phyloP scores from a whole-genome alignment of 2,888 invertebrate genomes.

The Xanthorhoe designata region DNA sequence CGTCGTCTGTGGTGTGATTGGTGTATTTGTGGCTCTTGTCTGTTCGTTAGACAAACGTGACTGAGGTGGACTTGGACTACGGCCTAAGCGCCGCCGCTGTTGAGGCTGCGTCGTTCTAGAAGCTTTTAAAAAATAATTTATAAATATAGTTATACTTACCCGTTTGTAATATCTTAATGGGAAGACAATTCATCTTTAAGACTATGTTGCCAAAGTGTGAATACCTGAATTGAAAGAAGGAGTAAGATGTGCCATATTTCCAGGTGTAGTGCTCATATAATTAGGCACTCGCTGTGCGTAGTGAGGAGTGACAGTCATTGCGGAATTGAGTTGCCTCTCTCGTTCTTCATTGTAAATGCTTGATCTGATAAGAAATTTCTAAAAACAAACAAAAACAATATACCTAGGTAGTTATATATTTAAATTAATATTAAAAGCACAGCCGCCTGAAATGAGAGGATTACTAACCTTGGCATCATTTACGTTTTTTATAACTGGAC shows the following conservation, averaged over 20 bases:
- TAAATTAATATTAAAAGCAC: not conserved
- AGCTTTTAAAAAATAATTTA: slow-evolving; percentile 37
- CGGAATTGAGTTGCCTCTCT: slow-evolving; percentile 54
- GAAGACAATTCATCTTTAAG: not conserved
- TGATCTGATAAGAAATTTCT: slow-evolving; percentile 66
- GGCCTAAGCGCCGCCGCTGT: slow-evolving; percentile 69
- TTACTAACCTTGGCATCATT: slow-evolving; percentile 67
- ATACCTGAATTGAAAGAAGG: slow-evolving; percentile 47
- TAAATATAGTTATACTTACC: not conserved
- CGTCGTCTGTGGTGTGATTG: slow-evolving; percentile 39
- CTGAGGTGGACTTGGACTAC: slow-evolving; percentile 74
- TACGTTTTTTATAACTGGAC: slow-evolving; percentile 65
- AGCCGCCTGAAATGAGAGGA: not conserved
- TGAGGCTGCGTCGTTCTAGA: slow-evolving; percentile 52
- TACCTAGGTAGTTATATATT: not conserved
- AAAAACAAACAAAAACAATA: slow-evolving; percentile 34
- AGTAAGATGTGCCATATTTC: slow-evolving; percentile 43
- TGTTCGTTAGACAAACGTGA: slow-evolving; percentile 54
- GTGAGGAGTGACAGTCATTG: slow-evolving; percentile 62
- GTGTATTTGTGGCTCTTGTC: slow-evolving; percentile 71
- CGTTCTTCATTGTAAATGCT: slow-evolving; percentile 56
- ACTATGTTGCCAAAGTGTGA: not conserved
- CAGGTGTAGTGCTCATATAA: slow-evolving; percentile 38
- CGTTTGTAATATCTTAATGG: not conserved
- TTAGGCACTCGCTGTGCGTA: slow-evolving; percentile 44